Conservation (phyloP, 2,888 invertebrate genomes). For the Leucania comma region DNA sequence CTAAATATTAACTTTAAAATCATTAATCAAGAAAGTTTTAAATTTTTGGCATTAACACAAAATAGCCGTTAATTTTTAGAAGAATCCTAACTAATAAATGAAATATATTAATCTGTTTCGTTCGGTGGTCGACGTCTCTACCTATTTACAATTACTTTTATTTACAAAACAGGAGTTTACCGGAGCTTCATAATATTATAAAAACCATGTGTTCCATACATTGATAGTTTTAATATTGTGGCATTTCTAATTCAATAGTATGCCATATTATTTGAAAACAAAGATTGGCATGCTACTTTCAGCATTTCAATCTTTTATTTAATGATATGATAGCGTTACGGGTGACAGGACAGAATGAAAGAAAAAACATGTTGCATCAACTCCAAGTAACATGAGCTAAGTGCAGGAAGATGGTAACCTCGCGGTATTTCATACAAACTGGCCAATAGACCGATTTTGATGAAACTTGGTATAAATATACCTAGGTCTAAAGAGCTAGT, state of each 20-base stretch:
- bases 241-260: background rate
- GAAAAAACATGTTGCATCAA: too few relatives aligned
- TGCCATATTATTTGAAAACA: background rate
- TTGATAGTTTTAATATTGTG: conserved; percentile 6
- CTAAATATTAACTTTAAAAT: conserved; percentile 54
- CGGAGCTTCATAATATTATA: conserved; percentile 20
- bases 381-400: too few relatives aligned
- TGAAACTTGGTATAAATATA: too few relatives aligned
- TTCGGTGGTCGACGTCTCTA: conserved; percentile 64
- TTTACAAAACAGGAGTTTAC: conserved; percentile 35
- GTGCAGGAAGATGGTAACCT: too few relatives aligned
- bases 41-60: conserved; percentile 59
- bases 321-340: too few relatives aligned
- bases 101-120: conserved; percentile 65
- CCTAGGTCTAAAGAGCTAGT: too few relatives aligned
- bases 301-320: too few relatives aligned
- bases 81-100: conserved; percentile 48
- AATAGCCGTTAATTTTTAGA: conserved; percentile 52
- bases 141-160: conserved; percentile 55
- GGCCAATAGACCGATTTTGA: too few relatives aligned
- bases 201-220: conserved; percentile 22
- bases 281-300: background rate
- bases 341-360: too few relatives aligned
- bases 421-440: too few relatives aligned
- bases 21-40: conserved; percentile 44